These are phyloP conservation scores for Colinus virginianus DNA, from an alignment of 2,113 vertebrate species.

Conservation along the genomic window DNA sequence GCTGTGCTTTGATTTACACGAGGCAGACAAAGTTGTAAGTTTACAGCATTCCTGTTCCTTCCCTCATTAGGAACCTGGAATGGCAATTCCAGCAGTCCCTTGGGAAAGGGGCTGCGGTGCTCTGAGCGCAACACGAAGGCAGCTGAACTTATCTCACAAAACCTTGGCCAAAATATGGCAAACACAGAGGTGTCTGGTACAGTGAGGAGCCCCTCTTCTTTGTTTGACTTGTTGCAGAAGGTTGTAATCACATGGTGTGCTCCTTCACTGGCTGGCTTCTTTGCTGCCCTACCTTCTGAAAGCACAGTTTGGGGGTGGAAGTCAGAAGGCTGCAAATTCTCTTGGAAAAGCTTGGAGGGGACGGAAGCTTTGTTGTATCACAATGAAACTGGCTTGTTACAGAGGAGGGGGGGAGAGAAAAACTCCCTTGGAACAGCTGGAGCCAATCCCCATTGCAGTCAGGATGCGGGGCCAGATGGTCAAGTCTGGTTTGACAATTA, in stretches of 20 bases:
- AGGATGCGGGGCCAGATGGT: conserved; percentile 5
- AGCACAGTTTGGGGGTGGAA: not conserved
- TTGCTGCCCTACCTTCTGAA: not conserved
- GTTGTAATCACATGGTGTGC: not conserved
- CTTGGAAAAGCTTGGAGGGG: not conserved
- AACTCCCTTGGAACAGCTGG: conserved; percentile 10
- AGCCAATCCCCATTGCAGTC: not conserved
- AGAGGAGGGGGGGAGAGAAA: not conserved
- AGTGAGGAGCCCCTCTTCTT: not conserved
- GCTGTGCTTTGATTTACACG: conserved; percentile 23
- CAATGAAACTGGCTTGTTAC: not conserved
- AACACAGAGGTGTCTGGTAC: not conserved
- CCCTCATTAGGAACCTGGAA: not conserved
- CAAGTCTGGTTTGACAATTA: not conserved
- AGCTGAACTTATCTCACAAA: not conserved
- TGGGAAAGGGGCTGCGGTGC: not conserved
- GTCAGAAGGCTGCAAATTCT: not conserved
- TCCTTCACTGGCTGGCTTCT: not conserved
- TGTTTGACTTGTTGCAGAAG: not conserved
- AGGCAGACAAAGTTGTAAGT: not conserved
- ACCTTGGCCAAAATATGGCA: not conserved
- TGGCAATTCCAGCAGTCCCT: not conserved
- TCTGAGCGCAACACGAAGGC: accelerated
- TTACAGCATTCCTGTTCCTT: not conserved
- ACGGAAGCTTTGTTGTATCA: not conserved